Evolutionary conservation across 2,888 invertebrate genomes (phyloP), one percentile per base, ranked within the genome.

Genomic region (Dusona sp.): DNA sequence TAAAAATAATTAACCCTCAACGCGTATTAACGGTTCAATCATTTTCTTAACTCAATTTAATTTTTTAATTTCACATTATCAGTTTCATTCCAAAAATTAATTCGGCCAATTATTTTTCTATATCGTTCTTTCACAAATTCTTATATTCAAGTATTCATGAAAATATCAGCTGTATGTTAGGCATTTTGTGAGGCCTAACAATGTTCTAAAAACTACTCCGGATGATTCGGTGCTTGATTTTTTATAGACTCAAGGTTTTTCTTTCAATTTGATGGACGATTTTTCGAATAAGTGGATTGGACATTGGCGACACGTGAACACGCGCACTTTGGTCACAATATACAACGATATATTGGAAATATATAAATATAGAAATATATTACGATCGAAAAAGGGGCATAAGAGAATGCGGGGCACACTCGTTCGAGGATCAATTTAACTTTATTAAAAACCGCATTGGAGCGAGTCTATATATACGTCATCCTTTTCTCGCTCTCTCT

Each of bases 391-490:
- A 64, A 45, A 74, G 36, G 54, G 82, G 54, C 75, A 61, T 64
- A 72, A 70, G 79, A 83, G 83, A 79, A 84, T 86, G 78, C 77
- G 42, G 79, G 72, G 67, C 72, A 75, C 74, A 78, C 84, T 84
- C 86, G 85, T 83, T 86, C 73, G 87, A 78, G 87, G 87, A 85
- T 88, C 87, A 88, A 88, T 87, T 87, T 83, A 83, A 88, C 84
- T 88, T 87, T 87, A 88, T 87, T 88, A 88, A 88, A 88, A 88
- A 87, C 83, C 87, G 88, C 86, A 88, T 80, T 87, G 87, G 86
- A 83, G 65, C 79, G 80, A 86, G 57, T 68, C 73, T 77, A 68
- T 78, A 67, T 75, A 36, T 61, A 25, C 51, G 48, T 38, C 75
- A 65, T 83, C 72, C 65, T 61, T 82, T 57, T 70, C 77, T 74